Conservation (phyloP, 2,113 vertebrate genomes). For the Sinocyclocheilus anophthalmus region DNA sequence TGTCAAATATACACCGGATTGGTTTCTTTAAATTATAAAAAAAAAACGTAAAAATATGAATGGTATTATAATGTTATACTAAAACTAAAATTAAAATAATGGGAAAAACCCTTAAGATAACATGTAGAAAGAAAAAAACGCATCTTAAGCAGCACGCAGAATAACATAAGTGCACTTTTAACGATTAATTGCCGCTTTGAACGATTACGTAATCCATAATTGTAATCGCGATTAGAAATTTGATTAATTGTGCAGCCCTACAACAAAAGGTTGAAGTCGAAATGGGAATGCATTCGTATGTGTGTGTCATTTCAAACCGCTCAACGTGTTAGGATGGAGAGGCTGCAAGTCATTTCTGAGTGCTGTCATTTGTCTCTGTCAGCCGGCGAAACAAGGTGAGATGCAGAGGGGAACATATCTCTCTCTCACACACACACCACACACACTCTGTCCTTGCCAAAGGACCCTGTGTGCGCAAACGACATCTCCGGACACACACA, state of each 20-base stretch:
- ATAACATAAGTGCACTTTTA: too few relatives aligned
- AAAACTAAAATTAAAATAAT: too few relatives aligned
- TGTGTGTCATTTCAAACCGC: conserved; percentile 57
- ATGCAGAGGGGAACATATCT: conserved; percentile 82
- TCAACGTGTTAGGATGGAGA: conserved; percentile 72
- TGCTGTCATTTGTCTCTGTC: conserved; percentile 83
- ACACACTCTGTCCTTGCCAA: conserved; percentile 35
- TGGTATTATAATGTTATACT: too few relatives aligned
- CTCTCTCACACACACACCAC: neutral
- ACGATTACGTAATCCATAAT: too few relatives aligned
- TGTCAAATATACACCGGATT: too few relatives aligned
- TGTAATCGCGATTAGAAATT: too few relatives aligned
- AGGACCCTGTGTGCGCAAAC: conserved; percentile 45
- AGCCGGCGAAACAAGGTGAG: conserved; percentile 71
- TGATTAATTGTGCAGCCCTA: conserved; percentile 13
- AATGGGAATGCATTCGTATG: conserved; percentile 14
- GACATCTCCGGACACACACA: conserved; percentile 53
- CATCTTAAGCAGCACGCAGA: too few relatives aligned
- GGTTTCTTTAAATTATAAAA: too few relatives aligned
- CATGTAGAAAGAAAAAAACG: too few relatives aligned
- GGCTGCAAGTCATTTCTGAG: conserved; percentile 74
- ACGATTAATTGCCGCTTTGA: too few relatives aligned
- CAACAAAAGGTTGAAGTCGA: conserved; percentile 68
- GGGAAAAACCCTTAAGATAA: too few relatives aligned
- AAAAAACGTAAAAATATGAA: too few relatives aligned